Percentiles rank a stretch among this genome's conserved stretches.
Conservation (phyloP, 2,888 invertebrate genomes). For the Protophormia terraenovae region DNA sequence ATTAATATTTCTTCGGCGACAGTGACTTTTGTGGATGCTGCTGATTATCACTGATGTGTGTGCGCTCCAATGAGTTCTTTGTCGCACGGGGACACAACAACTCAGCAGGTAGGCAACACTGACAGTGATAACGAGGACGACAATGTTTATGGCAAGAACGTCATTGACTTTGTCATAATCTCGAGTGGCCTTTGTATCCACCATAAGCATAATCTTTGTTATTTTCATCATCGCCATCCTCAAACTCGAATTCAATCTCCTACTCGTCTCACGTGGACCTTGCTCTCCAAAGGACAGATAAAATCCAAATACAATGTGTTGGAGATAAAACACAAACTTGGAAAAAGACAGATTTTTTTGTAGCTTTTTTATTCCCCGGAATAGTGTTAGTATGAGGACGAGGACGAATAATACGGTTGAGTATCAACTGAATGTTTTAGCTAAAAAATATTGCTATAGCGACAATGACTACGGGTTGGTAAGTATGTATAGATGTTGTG, state of each 20-base stretch:
- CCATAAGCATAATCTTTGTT: slow-evolving; percentile 28
- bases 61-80: slow-evolving; percentile 39
- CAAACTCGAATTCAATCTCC: background rate
- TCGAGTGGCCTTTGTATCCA: slow-evolving; percentile 59
- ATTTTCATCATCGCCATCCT: slow-evolving; percentile 21
- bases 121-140: slow-evolving; percentile 29
- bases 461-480: background rate
- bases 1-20: background rate
- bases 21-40: slow-evolving; percentile 25
- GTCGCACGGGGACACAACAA: slow-evolving; percentile 28
- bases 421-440: slow-evolving; percentile 30
- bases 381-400: background rate
- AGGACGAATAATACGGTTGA: background rate
- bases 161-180: slow-evolving; percentile 63
- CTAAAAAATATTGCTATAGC: background rate
- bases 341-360: background rate
- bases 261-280: background rate
- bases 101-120: slow-evolving; percentile 55
- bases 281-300: slow-evolving; percentile 2
- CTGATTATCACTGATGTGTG: slow-evolving; percentile 50
- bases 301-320: background rate
- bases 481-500: too few species aligned
- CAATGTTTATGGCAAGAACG: slow-evolving; percentile 19
- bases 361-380: background rate
- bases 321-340: background rate